phyloP scores from a whole-genome alignment of 1,140 invertebrate species.

The Macrosteles quadrilineatus region DNA sequence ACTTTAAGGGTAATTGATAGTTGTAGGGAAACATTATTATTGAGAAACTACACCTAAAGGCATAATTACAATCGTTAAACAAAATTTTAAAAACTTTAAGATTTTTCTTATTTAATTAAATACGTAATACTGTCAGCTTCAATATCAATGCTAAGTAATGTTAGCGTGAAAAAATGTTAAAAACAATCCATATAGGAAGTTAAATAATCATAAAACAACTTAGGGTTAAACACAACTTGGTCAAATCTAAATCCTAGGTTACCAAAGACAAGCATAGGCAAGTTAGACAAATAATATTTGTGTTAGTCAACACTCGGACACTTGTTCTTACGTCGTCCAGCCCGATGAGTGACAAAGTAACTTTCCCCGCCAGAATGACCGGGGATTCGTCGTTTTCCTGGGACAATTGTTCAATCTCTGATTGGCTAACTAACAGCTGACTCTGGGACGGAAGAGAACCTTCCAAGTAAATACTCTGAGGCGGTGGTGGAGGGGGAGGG shows the following conservation, averaged over 20 bases:
- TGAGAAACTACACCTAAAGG: too few species aligned
- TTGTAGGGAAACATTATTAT: too few species aligned
- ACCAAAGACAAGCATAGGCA: neutral
- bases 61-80: too few species aligned
- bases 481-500: constrained; percentile 49
- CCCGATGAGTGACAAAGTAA: constrained; percentile 80
- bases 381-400: constrained; percentile 49
- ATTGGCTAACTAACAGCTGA: constrained; percentile 77
- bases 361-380: constrained; percentile 80
- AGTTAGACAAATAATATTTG: neutral
- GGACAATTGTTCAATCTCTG: constrained; percentile 56
- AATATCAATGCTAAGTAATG: too few species aligned
- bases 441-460: constrained; percentile 78
- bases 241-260: neutral
- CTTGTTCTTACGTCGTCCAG: constrained; percentile 28
- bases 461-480: constrained; percentile 73
- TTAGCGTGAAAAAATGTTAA: too few species aligned
- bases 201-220: too few species aligned
- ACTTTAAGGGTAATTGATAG: too few species aligned
- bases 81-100: too few species aligned
- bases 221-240: neutral
- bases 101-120: too few species aligned
- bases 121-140: too few species aligned
- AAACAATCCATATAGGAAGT: too few species aligned
- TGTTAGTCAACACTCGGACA: neutral